Conservation (phyloP, 2,888 invertebrate species). For the Sabatieria punctata region DNA sequence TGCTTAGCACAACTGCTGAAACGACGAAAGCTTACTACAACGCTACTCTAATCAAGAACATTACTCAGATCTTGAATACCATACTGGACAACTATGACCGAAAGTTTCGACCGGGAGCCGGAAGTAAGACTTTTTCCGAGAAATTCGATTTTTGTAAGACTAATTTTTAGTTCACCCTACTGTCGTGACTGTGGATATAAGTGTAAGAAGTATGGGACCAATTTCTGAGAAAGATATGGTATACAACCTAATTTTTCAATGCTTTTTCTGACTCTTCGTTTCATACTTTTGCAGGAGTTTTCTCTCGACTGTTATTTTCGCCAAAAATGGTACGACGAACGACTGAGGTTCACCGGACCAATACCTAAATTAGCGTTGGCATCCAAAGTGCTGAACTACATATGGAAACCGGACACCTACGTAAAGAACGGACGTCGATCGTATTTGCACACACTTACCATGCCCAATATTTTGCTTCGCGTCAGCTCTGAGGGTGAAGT, state of each 20-base stretch:
- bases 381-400: constrained; percentile 65
- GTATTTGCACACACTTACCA: constrained; percentile 85
- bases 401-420: constrained; percentile 91
- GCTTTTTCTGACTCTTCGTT: too few relatives aligned
- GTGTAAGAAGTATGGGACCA: too few relatives aligned
- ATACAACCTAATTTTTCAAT: too few relatives aligned
- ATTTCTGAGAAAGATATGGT: too few relatives aligned
- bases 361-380: constrained; percentile 46
- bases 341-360: constrained; percentile 48
- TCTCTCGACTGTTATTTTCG: constrained; percentile 75
- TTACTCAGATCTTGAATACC: constrained; percentile 19
- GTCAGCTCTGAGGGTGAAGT: constrained; percentile 77
- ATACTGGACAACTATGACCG: constrained; percentile 21
- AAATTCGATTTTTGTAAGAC: too few relatives aligned
- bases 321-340: constrained; percentile 64
- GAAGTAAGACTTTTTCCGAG: too few relatives aligned
- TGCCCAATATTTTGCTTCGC: constrained; percentile 80
- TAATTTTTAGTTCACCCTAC: too few relatives aligned
- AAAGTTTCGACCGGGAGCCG: constrained; percentile 19
- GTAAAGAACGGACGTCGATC: constrained; percentile 86
- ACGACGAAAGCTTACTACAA: too few relatives aligned
- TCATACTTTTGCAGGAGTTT: constrained; percentile 50
- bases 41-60: constrained; percentile 16
- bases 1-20: too few relatives aligned
- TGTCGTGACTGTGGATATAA: too few relatives aligned